These are phyloP conservation scores for Tenthredo livida DNA, from an alignment of 2,888 invertebrate genomes.

Conservation along the genomic window DNA sequence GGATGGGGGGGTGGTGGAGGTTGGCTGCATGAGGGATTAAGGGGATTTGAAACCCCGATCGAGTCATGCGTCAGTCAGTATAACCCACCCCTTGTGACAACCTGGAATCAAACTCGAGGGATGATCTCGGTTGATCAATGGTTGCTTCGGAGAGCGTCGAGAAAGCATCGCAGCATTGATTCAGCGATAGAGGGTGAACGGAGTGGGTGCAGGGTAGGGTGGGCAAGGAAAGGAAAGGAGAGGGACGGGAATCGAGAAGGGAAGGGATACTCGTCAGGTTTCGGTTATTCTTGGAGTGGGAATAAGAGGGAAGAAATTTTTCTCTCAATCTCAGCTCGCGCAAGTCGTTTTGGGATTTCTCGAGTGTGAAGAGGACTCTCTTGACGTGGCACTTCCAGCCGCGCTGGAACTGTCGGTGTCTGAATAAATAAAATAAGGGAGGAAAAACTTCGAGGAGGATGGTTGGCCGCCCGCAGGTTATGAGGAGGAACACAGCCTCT, in stretches of 20 bases:
- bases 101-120: constrained; percentile 16
- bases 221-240: background rate
- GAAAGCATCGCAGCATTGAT: constrained; percentile 15
- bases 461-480: background rate
- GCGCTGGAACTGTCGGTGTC: background rate
- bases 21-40: constrained; percentile 61
- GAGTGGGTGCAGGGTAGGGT: background rate
- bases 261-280: constrained; percentile 15
- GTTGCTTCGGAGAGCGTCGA: background rate
- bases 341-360: constrained; percentile 8
- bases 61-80: constrained; percentile 28
- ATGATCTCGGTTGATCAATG: constrained; percentile 30
- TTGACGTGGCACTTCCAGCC: constrained; percentile 18
- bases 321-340: background rate
- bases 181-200: constrained; percentile 15
- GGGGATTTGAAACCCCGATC: constrained; percentile 47
- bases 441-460: background rate
- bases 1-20: constrained; percentile 63
- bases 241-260: constrained; percentile 8
- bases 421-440: background rate
- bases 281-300: background rate
- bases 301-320: background rate
- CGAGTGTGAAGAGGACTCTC: constrained; percentile 23
- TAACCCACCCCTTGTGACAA: constrained; percentile 2
- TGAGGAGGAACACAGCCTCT: background rate